These are phyloP conservation scores for Chaetodon trifascialis DNA, from an alignment of 2,113 vertebrate species.

Conservation along the genomic window DNA sequence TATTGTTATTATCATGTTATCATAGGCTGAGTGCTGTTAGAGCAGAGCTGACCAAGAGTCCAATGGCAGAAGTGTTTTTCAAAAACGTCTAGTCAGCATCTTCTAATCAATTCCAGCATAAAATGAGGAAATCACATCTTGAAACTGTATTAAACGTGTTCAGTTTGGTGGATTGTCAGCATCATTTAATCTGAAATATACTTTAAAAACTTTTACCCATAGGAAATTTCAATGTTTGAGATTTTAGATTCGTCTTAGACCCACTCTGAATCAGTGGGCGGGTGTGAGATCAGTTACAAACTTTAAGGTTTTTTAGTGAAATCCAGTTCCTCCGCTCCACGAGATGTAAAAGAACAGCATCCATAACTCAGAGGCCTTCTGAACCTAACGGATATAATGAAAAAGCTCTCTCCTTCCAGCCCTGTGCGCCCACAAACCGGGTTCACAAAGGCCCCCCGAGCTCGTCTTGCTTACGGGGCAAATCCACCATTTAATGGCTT, in stretches of 20 bases:
- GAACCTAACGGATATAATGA: neutral
- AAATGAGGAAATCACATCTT: neutral
- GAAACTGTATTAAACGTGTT: neutral
- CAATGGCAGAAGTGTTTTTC: too few relatives aligned
- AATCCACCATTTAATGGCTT: conserved; percentile 84
- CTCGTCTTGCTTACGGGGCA: conserved; percentile 87
- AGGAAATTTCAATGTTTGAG: neutral
- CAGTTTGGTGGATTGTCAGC: neutral
- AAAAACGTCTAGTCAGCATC: neutral
- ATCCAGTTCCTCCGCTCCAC: neutral
- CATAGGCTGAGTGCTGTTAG: too few relatives aligned
- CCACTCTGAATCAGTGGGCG: neutral
- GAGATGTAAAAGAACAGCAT: neutral
- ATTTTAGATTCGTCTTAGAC: neutral
- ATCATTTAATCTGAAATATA: neutral
- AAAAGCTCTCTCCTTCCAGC: conserved; percentile 28
- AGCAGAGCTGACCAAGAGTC: too few relatives aligned
- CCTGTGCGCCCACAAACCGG: conserved; percentile 23
- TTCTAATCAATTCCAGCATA: neutral
- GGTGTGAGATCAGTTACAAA: neutral
- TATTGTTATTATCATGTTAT: too few relatives aligned
- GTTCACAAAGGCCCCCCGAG: conserved; percentile 70
- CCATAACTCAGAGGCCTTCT: neutral
- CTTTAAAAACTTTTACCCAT: neutral
- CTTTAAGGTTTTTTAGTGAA: neutral